Base-by-base conservation (phyloP, 2,888 invertebrate species). In the Trilocha varians region DNA sequence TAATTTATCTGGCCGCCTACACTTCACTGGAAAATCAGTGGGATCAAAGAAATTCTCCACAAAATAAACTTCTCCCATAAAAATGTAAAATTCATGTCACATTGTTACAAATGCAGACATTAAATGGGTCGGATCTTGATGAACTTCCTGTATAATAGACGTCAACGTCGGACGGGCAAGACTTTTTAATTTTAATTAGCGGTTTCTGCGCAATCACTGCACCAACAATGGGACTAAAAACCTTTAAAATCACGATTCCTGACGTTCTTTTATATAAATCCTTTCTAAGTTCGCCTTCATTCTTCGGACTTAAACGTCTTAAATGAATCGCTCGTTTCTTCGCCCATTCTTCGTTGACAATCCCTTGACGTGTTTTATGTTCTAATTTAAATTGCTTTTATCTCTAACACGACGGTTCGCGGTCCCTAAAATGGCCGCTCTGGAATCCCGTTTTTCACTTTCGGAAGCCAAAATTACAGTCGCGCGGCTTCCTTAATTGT, bases 361-460 rank as follows among this genome's bases (percentile, higher is more conserved):
- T 73, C 69, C 66, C 72, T 62, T 68, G 76, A 72, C 77, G 61
- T 79, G 75, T 70, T 80, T 78, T 77, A 78, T 73, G 74, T 59
- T 57, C 66, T 66, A 69, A 67, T 69, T 69, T 67, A 71, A 70
- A 71, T 71, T 69, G 73, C 63, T 70, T 70, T 70, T 71, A 73
- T 70, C 67, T 64, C 50, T 67, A 69, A 65, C 69, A 66, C 65
- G 66, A 55, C 70, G 62, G 62, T 67, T 60, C 63, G 63, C 55
- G 54, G 50, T 57, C 57, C 59, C 53, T 54, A 51, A 59, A 70
- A 68, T 61, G 62, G 58, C 59, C 59, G 53, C 49, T 38, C 45
- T 45, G 57, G 55, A 58, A 56, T 63, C 60, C 57, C 68, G 65
- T 73, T 71, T 67, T 68, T 74, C 72, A 67, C 65, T 64, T 52